Conservation (phyloP, 2,888 invertebrate genomes). For the Patella pellucida region DNA sequence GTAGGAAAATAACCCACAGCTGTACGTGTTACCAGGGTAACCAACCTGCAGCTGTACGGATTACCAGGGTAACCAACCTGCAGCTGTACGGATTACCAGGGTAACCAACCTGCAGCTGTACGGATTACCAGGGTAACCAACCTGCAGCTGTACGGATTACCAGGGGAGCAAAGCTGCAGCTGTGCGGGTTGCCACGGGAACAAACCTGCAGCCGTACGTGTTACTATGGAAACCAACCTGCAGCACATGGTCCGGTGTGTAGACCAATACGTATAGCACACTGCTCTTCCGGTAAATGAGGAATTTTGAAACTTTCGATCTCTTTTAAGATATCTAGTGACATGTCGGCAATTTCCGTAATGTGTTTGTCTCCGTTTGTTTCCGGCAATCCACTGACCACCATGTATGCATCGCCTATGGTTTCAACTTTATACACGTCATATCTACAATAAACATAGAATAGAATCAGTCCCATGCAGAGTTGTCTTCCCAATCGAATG, state of each 20-base stretch:
- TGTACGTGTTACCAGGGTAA: too few relatives aligned
- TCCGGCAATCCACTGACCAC: conserved; percentile 60
- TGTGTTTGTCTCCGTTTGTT: conserved; percentile 48
- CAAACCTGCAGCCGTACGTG: too few relatives aligned
- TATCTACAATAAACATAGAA: neutral
- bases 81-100: too few relatives aligned
- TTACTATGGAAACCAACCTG: conserved; percentile 25
- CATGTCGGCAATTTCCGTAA: conserved; percentile 56
- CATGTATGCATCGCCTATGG: conserved; percentile 33
- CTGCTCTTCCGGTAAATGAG: conserved; percentile 33
- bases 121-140: too few relatives aligned
- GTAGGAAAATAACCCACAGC: too few relatives aligned
- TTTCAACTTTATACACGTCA: conserved; percentile 46
- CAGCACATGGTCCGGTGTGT: conserved; percentile 46
- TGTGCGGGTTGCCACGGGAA: too few relatives aligned
- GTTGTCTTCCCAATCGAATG: too few relatives aligned
- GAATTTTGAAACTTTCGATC: conserved; percentile 69
- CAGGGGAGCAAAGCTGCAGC: too few relatives aligned
- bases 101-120: too few relatives aligned
- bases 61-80: too few relatives aligned
- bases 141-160: too few relatives aligned
- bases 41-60: conserved; percentile 35
- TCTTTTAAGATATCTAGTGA: conserved; percentile 50
- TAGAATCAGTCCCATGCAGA: neutral
- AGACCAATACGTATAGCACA: conserved; percentile 43